Conservation (phyloP, 2,113 vertebrate species). For the Cynopterus brachyotis region DNA sequence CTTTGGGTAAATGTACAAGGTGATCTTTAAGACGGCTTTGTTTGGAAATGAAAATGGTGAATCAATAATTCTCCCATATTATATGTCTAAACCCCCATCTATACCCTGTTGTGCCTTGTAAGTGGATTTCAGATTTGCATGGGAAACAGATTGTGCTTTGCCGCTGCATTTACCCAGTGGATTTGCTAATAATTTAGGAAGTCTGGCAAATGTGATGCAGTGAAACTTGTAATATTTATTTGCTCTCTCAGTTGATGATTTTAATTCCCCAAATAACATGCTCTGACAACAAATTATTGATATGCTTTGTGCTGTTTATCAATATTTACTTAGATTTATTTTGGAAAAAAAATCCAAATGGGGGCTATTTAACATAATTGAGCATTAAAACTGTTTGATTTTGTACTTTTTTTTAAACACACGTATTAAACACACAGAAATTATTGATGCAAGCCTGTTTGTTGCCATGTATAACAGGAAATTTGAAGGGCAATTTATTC, state of each 20-base stretch:
- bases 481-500: conserved; percentile 31
- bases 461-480: neutral
- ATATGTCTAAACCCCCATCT: neutral
- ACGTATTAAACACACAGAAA: conserved; percentile 48
- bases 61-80: conserved; percentile 59
- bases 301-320: conserved; percentile 70
- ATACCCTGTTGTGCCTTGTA: neutral
- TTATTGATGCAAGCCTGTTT: conserved; percentile 63
- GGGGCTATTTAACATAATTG: conserved; percentile 72
- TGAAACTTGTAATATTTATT: conserved; percentile 75
- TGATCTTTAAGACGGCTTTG: conserved; percentile 22
- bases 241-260: conserved; percentile 66
- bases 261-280: conserved; percentile 76
- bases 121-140: conserved; percentile 61
- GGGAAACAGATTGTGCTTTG: conserved; percentile 55
- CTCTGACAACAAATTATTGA: conserved; percentile 69
- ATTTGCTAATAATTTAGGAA: conserved; percentile 74
- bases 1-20: conserved; percentile 40
- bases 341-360: conserved; percentile 61
- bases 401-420: conserved; percentile 57
- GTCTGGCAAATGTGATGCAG: conserved; percentile 46
- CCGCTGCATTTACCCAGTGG: conserved; percentile 49
- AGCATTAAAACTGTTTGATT: conserved; percentile 66
- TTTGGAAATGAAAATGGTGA: conserved; percentile 57
- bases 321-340: conserved; percentile 73